A percentile compares a stretch with the other conserved stretches of the same genome.
These are phyloP conservation scores for Himalopsyche japonica DNA, from an alignment of 2,888 invertebrate species.

Conservation along the genomic window DNA sequence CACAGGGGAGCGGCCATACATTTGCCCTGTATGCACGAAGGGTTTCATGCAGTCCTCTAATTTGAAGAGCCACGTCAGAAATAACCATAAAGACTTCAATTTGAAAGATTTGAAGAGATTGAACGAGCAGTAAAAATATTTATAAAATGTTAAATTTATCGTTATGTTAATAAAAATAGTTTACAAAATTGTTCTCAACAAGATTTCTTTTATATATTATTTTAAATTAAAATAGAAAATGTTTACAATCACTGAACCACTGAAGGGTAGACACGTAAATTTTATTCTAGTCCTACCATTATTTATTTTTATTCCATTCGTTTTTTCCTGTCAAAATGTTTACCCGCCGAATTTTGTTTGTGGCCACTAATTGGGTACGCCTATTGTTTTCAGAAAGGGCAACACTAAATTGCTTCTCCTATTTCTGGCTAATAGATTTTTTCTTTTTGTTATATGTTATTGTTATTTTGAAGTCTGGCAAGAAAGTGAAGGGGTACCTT, in stretches of 20 bases:
- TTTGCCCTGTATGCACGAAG: slow-evolving; percentile 17
- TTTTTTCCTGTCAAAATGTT: background rate
- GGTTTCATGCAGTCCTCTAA: slow-evolving; percentile 16
- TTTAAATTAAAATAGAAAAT: background rate
- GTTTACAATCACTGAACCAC: background rate
- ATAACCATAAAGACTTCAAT: slow-evolving; percentile 18
- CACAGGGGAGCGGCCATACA: slow-evolving; percentile 21
- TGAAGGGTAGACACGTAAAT: background rate
- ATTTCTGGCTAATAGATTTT: background rate
- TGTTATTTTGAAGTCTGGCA: background rate
- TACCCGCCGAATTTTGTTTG: background rate
- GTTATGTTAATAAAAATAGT: too few species aligned
- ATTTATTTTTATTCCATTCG: background rate
- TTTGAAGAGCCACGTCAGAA: slow-evolving; percentile 29
- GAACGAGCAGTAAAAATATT: background rate
- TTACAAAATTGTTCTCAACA: too few species aligned
- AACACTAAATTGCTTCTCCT: background rate
- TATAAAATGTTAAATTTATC: background rate
- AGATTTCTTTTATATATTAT: too few species aligned
- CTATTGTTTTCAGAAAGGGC: background rate
- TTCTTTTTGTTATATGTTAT: background rate
- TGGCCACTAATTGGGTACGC: background rate
- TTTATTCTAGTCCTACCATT: background rate
- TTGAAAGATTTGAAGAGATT: background rate
- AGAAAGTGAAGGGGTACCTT: background rate